phyloP scores from a whole-genome alignment of 2,888 invertebrate species.

The Rapana venosa region DNA sequence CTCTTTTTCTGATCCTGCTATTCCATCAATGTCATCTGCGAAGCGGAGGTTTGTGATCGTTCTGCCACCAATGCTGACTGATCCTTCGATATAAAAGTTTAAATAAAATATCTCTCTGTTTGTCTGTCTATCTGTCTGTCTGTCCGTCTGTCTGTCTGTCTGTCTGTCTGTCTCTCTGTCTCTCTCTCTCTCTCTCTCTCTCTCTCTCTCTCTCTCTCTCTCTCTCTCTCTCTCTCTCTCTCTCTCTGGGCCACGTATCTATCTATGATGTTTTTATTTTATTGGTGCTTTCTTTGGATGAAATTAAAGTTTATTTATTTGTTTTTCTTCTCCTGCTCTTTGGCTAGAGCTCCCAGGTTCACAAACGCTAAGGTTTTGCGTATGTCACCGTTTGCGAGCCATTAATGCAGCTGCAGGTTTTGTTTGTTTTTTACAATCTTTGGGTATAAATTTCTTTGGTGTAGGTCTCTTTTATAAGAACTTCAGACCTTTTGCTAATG shows the following conservation, averaged over 20 bases:
- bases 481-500: no score
- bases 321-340: not conserved
- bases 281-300: not conserved
- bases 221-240: not conserved
- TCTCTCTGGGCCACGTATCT: not conserved
- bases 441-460: not conserved
- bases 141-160: not conserved
- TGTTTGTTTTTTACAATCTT: not conserved
- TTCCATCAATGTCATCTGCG: no score
- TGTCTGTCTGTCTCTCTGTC: conserved; percentile 5
- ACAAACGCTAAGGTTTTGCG: not conserved
- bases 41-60: no score
- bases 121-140: not conserved
- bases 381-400: not conserved
- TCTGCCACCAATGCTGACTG: no score
- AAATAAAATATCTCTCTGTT: not conserved
- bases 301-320: not conserved
- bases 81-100: no score
- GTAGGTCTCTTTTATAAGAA: no score
- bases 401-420: no score
- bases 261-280: not conserved
- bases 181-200: conserved; percentile 17
- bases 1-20: no score
- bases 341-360: not conserved
- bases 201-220: not conserved